Percentiles rank a stretch among this genome's conserved stretches.
These are phyloP conservation scores for Nerophis lumbriciformis DNA, from an alignment of 2,113 vertebrate species.

Conservation along the genomic window DNA sequence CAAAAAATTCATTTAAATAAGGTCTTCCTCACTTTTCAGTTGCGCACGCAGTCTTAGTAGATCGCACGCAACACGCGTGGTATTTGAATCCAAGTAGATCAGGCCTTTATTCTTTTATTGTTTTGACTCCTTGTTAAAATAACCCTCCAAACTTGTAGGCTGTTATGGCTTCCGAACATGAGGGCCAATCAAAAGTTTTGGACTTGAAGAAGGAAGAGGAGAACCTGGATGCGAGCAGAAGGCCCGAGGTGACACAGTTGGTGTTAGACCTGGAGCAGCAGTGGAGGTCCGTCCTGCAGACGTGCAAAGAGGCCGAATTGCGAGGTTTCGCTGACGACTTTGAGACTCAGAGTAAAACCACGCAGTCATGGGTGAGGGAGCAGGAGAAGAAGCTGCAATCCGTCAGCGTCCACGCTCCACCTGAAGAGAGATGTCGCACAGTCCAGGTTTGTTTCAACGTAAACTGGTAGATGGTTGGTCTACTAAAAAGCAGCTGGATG, in stretches of 20 bases:
- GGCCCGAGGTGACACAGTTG: conserved; percentile 29
- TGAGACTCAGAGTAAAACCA: conserved; percentile 37
- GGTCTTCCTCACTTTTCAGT: too few relatives aligned
- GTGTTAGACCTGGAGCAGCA: conserved; percentile 42
- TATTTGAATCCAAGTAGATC: too few relatives aligned
- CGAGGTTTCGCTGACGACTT: conserved; percentile 47
- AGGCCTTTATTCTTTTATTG: too few relatives aligned
- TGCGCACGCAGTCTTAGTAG: too few relatives aligned
- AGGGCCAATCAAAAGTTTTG: conserved; percentile 51
- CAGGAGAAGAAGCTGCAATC: conserved; percentile 41
- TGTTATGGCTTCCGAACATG: conserved; percentile 24
- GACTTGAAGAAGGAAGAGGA: conserved; percentile 33
- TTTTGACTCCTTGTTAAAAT: neutral
- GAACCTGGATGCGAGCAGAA: conserved; percentile 43
- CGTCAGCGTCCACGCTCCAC: conserved; percentile 17
- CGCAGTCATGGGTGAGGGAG: conserved; percentile 58
- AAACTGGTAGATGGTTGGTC: neutral
- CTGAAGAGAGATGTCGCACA: conserved; percentile 27
- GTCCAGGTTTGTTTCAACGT: conserved; percentile 46
- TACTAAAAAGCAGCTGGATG: neutral
- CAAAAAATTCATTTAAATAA: too few relatives aligned
- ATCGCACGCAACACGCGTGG: too few relatives aligned
- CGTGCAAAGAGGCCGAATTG: conserved; percentile 33
- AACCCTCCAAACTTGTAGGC: conserved; percentile 26
- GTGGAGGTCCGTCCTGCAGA: conserved; percentile 51